A percentile compares a stretch with the other conserved stretches of the same genome.
Conservation (phyloP, 2,888 invertebrate species). For the Cotesia congregata region DNA sequence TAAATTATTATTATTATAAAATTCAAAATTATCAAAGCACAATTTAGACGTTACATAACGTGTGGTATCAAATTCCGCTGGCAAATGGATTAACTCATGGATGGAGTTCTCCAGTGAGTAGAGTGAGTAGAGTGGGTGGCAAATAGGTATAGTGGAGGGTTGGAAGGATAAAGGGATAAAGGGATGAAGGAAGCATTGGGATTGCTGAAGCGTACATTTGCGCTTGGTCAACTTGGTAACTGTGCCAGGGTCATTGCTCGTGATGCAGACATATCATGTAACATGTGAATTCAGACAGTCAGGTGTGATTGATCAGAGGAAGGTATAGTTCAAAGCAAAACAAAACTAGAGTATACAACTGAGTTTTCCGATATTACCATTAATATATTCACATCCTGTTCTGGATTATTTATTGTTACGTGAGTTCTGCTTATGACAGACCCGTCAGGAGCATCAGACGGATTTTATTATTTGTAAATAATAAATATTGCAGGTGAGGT, state of each 20-base stretch:
- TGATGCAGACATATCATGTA: background rate
- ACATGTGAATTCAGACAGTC: background rate
- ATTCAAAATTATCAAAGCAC: too few relatives aligned
- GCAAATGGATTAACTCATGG: constrained; percentile 20
- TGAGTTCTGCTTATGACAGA: too few relatives aligned
- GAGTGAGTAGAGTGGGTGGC: background rate
- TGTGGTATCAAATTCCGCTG: background rate
- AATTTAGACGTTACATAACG: background rate
- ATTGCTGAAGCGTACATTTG: background rate
- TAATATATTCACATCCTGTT: background rate
- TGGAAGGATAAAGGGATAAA: background rate
- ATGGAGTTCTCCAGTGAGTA: background rate
- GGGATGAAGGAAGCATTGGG: background rate
- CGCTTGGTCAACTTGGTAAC: background rate
- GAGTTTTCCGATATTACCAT: background rate
- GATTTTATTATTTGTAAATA: too few relatives aligned
- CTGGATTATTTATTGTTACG: too few relatives aligned
- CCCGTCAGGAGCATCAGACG: too few relatives aligned
- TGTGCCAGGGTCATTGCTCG: background rate
- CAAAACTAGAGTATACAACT: background rate
- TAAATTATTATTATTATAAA: too few relatives aligned
- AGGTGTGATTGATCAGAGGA: background rate
- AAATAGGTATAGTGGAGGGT: background rate
- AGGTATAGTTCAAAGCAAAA: background rate
- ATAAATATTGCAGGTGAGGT: too few relatives aligned